Conservation (phyloP, 2,888 invertebrate genomes). For the Argyresthia goedartella region DNA sequence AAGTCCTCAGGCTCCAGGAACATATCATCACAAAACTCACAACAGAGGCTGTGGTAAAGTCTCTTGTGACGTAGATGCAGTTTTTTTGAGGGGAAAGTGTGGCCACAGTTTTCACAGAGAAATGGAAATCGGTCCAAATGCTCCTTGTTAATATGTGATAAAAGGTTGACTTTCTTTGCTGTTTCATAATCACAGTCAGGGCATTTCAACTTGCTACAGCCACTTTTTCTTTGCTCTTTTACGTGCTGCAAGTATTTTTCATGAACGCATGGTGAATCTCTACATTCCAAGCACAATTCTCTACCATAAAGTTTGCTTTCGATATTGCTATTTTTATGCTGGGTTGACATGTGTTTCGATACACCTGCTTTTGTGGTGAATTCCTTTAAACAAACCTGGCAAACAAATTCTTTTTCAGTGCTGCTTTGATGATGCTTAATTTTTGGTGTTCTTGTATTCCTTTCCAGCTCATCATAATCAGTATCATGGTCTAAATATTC, state of each 20-base stretch:
- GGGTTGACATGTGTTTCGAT: neutral
- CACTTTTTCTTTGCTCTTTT: neutral
- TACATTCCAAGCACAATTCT: neutral
- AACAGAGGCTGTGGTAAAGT: constrained; percentile 30
- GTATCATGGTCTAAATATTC: no score
- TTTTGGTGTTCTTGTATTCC: no score
- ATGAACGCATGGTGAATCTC: neutral
- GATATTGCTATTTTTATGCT: neutral
- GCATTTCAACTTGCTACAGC: constrained; percentile 19
- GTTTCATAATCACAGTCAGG: constrained; percentile 36
- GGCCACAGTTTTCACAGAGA: constrained; percentile 31
- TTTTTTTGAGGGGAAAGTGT: constrained; percentile 36
- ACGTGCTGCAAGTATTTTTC: neutral
- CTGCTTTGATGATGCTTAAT: no score
- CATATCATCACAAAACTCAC: constrained; percentile 31
- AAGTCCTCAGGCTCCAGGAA: constrained; percentile 22
- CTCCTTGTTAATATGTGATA: constrained; percentile 35
- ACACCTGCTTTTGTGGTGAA: neutral
- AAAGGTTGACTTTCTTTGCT: constrained; percentile 30
- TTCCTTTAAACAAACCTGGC: no score
- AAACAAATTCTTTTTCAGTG: no score
- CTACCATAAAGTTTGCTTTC: no score
- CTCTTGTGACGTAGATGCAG: constrained; percentile 30
- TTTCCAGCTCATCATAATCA: no score
- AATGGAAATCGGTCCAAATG: constrained; percentile 40